Base-by-base conservation (phyloP, 1,140 invertebrate species). In the Bactericera cockerelli region DNA sequence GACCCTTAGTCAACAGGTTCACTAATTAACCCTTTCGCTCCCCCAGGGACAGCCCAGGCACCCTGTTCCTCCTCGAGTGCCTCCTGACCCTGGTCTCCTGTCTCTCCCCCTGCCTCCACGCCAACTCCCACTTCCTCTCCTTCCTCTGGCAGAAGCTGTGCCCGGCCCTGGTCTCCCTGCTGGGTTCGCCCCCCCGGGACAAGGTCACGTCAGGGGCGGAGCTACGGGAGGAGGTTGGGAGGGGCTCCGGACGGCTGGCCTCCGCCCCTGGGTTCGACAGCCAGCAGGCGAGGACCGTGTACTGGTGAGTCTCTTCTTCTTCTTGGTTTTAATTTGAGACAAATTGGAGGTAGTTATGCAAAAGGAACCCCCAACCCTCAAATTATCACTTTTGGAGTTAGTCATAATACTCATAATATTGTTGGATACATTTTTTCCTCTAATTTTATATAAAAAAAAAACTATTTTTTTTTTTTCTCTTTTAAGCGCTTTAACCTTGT, bases 71-170 rank as follows among this genome's bases (percentile, higher is more conserved):
- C 26, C 70, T 93, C 56, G 90, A 95, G 68, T 92, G 89, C 67
- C 75, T 93, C 14, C 76, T 91, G 53, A 89, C 88, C 4, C 74
- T 94, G 26, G 81, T 92, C 60, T 84, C 83, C 4, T 87, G 87
- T 42, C 71, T 93, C 58, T 86, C 87, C 0, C 82, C 85, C 64
- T 81, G 83, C 65, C 86, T 89, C 1, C 83, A 87, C 66, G 81
- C 81, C 2, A 89, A 89, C 70, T 77, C 79, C 10, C 86, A 89
- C 67, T 89, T 90, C 63, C 87, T 85, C 10, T 87, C 86, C 2
- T 89, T 89, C 64, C 71, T 90, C 0, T 91, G 92, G 92, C 89
- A 94, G 70, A 85, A 90, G 65, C 84, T 95, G 64, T 93, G 89
- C 67, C 91, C 92, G 0, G 82, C 85, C 2, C 73, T 95, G 59